Evolutionary conservation across 2,113 vertebrate species (phyloP), one percentile per base, ranked within the genome.

Genomic region (Sebastes schlegelii): DNA sequence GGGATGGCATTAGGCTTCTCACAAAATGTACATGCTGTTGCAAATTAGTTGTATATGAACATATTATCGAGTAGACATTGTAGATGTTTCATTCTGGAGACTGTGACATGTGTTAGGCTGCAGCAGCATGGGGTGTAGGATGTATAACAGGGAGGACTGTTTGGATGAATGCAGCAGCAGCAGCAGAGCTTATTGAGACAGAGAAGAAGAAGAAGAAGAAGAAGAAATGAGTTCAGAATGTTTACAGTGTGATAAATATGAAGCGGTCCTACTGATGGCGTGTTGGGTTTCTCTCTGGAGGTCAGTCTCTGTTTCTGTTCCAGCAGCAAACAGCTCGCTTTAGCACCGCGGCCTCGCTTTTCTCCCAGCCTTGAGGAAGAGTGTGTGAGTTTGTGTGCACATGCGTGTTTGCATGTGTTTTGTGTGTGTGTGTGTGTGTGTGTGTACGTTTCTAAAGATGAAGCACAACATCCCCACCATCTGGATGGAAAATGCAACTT

Each of bases 381-480:
- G 23, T 12, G 42, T 51, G 23, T 60, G 57, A 3, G 10, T 58
- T n/a, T n/a, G 58, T 17, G 16, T 66, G 42, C 12, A 23, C 45
- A 21, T 46, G 4, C 11, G 23, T 67, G 54, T 62, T 43, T 26
- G 43, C 1, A 1, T 45, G 43, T 21, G 45, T 71, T 1, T 52
- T 77, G 57, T n/a, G 40, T n/a, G 23, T 67, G 43, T 64, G 61
- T 26, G 23, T 17, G 46, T 58, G 40, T 64, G 60, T 65, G 68
- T n/a, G 5, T 40, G 8, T 26, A 8, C 2, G 2, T 67, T 57
- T 64, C 26, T 40, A 11, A 49, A 21, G 17, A n/a, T 64, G 73
- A 0, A 65, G 84, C 61, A 58, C 82, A 87, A 88, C 76, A 85
- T 74, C 89, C 8, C 84, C 89, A 82, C 89, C 86, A 74, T 19